These are phyloP conservation scores for Siderastrea radians DNA, from an alignment of 92 coral and sea anemone species.

Conservation along the genomic window DNA sequence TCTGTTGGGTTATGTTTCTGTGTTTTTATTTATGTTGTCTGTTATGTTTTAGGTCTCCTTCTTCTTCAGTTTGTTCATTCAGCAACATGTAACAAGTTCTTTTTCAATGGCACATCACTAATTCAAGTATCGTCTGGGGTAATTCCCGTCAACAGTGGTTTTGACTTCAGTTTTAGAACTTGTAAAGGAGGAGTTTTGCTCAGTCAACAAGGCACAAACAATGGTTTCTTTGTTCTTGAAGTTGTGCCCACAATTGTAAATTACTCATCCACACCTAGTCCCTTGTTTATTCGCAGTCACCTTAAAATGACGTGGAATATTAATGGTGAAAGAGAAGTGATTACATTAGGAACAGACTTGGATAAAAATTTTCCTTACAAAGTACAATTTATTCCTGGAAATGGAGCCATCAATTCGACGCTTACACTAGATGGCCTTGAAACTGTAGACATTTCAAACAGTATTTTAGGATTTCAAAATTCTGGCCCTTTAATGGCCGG, in stretches of 20 bases:
- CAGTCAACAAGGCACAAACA: constrained; percentile 71
- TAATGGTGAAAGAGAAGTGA: constrained; percentile 56
- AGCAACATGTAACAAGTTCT: constrained; percentile 54
- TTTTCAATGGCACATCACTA: constrained; percentile 86
- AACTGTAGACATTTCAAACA: constrained; percentile 66
- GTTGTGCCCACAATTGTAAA: constrained; percentile 80
- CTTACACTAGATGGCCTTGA: constrained; percentile 70
- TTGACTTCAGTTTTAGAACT: constrained; percentile 86
- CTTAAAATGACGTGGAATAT: constrained; percentile 80
- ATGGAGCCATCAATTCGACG: constrained; percentile 66
- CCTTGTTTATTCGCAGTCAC: constrained; percentile 75
- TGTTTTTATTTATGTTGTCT: neutral
- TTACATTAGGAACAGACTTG: constrained; percentile 76
- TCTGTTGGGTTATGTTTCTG: neutral
- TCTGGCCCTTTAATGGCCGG: constrained; percentile 86
- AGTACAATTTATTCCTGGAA: constrained; percentile 84
- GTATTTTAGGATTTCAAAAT: constrained; percentile 57
- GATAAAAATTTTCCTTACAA: constrained; percentile 76
- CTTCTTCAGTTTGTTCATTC: constrained; percentile 7
- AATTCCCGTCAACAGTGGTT: constrained; percentile 73
- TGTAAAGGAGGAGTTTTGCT: constrained; percentile 91
- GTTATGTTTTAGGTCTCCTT: constrained; percentile 23
- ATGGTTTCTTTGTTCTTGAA: constrained; percentile 69
- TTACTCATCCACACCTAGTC: constrained; percentile 63
- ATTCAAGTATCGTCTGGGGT: constrained; percentile 70